phyloP scores from a whole-genome alignment of 2,113 vertebrate genomes.

The Panurus biarmicus region DNA sequence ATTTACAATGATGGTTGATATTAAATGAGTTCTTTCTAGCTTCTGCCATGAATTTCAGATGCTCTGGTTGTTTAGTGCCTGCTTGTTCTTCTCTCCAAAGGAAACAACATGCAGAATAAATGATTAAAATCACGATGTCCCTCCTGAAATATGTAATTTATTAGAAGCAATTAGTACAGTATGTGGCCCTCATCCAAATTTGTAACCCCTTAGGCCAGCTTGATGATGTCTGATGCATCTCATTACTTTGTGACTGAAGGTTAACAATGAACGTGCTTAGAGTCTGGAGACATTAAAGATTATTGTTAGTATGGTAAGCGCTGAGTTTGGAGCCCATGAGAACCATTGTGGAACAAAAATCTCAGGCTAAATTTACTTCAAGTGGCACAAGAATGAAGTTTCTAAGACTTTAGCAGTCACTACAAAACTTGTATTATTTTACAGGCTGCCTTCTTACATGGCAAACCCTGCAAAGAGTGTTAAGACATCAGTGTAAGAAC shows the following conservation, averaged over 20 bases:
- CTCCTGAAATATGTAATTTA: constrained; percentile 61
- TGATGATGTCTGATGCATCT: constrained; percentile 45
- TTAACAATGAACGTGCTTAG: neutral
- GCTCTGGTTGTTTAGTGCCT: neutral
- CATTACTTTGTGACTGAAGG: constrained; percentile 51
- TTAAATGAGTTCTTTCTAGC: constrained; percentile 44
- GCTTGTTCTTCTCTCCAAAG: constrained; percentile 44
- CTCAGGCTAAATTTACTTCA: neutral
- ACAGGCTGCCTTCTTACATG: neutral
- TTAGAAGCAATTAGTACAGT: constrained; percentile 61
- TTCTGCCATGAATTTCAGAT: constrained; percentile 52
- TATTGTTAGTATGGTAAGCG: neutral
- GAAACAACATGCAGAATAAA: constrained; percentile 57
- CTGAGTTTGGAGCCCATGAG: neutral
- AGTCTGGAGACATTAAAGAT: constrained; percentile 23
- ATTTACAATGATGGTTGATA: constrained; percentile 5
- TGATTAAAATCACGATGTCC: constrained; percentile 60
- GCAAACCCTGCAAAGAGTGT: neutral
- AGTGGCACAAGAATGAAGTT: neutral
- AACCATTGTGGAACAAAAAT: neutral
- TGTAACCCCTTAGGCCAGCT: constrained; percentile 53
- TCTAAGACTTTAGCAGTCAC: neutral
- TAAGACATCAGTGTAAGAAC: neutral
- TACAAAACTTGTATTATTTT: neutral
- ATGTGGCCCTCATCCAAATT: constrained; percentile 48